These are phyloP conservation scores for Agrilus planipennis DNA, from an alignment of 1,140 invertebrate genomes.

Conservation along the genomic window DNA sequence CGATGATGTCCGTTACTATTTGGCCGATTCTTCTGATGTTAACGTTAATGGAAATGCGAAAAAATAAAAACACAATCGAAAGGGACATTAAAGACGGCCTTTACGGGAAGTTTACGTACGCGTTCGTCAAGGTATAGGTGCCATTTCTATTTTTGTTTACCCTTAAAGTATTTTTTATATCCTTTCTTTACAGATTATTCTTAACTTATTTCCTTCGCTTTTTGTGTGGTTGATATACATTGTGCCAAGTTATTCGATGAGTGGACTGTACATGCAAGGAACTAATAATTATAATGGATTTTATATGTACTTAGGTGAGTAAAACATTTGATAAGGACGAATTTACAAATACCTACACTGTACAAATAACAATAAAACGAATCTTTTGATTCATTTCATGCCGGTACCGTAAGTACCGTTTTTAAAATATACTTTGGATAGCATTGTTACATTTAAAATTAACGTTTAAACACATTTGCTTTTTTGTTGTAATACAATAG, in stretches of 20 bases:
- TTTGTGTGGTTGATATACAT: conserved; percentile 69
- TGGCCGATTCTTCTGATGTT: conserved; percentile 66
- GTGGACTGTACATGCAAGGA: conserved; percentile 58
- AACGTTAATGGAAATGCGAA: conserved; percentile 53
- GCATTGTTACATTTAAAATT: too few species aligned
- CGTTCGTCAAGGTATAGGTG: conserved; percentile 55
- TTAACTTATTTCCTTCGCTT: conserved; percentile 47
- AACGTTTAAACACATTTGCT: too few species aligned
- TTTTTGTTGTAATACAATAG: neutral
- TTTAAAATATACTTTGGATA: too few species aligned
- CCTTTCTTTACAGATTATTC: conserved; percentile 40
- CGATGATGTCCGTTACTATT: conserved; percentile 60
- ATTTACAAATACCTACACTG: too few species aligned
- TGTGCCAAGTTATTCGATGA: conserved; percentile 82
- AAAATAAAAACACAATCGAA: conserved; percentile 55
- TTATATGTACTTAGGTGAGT: conserved; percentile 59
- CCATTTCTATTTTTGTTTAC: neutral
- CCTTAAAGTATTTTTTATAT: conserved; percentile 1
- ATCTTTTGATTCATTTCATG: too few species aligned
- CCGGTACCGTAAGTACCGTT: too few species aligned
- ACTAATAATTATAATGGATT: conserved; percentile 53
- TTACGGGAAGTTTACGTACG: conserved; percentile 66
- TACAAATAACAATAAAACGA: too few species aligned
- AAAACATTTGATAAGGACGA: too few species aligned
- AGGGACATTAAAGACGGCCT: conserved; percentile 68